Conservation (phyloP, 2,113 vertebrate species). For the Daboia siamensis region DNA sequence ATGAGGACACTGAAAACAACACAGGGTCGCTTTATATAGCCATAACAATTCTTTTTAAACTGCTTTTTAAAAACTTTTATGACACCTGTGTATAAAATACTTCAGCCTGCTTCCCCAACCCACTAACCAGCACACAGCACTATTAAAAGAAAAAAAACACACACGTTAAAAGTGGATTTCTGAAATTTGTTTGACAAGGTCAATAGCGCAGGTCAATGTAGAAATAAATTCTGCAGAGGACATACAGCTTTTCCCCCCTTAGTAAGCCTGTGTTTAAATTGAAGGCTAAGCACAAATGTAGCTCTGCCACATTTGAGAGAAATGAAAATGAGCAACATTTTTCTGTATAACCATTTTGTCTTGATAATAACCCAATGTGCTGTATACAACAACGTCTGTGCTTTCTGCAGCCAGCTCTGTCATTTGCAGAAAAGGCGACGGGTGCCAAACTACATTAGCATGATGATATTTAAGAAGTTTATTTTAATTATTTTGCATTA, state of each 20-base stretch:
- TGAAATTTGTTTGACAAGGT: slow-evolving; percentile 14
- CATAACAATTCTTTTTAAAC: neutral
- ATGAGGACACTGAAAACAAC: neutral
- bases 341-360: slow-evolving; percentile 9
- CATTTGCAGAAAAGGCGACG: neutral
- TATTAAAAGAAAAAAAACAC: slow-evolving; percentile 2
- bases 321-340: slow-evolving; percentile 30
- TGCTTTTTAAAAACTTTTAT: neutral
- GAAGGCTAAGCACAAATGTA: slow-evolving; percentile 9
- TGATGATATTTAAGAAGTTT: slow-evolving; percentile 21
- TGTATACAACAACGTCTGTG: neutral
- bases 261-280: slow-evolving; percentile 32
- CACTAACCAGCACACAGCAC: neutral
- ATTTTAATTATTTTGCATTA: neutral
- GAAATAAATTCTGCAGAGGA: slow-evolving; percentile 15
- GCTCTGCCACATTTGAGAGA: slow-evolving; percentile 26
- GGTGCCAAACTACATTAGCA: neutral
- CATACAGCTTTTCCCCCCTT: neutral
- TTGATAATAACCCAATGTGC: neutral
- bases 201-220: neutral
- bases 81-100: neutral
- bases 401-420: neutral
- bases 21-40: neutral
- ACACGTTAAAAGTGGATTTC: neutral
- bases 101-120: neutral